Evolutionary conservation across 2,113 vertebrate genomes (phyloP), one percentile per base, ranked within the genome.

Genomic region (Nothocercus nigrocapillus): DNA sequence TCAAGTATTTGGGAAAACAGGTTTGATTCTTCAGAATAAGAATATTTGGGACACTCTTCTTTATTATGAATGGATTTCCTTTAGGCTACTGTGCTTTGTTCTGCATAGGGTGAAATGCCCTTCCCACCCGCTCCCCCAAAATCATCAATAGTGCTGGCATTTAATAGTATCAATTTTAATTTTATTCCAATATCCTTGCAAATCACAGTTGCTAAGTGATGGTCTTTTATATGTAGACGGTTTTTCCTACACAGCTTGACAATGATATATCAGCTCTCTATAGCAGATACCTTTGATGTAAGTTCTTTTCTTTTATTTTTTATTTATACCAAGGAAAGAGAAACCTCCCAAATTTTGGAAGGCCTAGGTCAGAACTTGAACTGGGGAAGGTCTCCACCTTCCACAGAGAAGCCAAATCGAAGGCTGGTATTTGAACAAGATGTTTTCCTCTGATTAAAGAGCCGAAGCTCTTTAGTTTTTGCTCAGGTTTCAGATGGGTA

Each of bases 401-500:
- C 36, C 47, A 49, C 15, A 63, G 70, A 69, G 69, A 27, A 54
- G 42, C 4, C 7, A 79, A 82, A 22, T 45, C 85, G 82, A 93
- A 84, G 91, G 58, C 6, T 47, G 54, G 1, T 58, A 85, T 61
- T 70, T 94, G 85, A 95, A 84, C 8, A 5, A 81, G n/a, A 70
- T 47, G 20, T 34, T 91, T 87, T 75, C 82, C 54, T 91, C 68
- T 63, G 61, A 84, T 77, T 81, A 70, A 91, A 94, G 36, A 91
- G 8, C 49, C 85, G 36, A 36, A 36, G 36, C 36, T 36, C 36
- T 85, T 88, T 76, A 24, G 18, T 34, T 90, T 63, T 91, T 85
- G 30, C 82, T 91, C 67, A 86, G 45, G 45, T 78, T 91, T 89
- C 58, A 54, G 24, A 27, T 42, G 51, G n/a, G n/a, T 72, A 42